These are phyloP conservation scores for Odontamblyopus lacepedii DNA, from an alignment of 2,797 vertebrate genomes.

Conservation along the genomic window DNA sequence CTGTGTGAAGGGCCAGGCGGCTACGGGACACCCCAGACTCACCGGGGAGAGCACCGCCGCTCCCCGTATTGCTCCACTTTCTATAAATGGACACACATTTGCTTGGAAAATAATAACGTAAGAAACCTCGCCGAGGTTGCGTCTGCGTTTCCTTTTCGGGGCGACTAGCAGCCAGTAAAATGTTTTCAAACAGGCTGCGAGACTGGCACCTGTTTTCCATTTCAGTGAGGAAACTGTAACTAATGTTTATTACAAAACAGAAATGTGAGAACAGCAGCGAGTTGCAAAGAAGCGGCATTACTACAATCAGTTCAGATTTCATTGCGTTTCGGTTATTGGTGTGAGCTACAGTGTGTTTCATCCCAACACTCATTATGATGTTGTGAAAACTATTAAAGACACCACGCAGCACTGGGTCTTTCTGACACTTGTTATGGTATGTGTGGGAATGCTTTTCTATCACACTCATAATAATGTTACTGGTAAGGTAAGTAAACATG, in stretches of 20 bases:
- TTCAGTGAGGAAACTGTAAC: slow-evolving; percentile 5
- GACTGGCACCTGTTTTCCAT: slow-evolving; percentile 4
- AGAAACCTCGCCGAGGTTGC: background rate
- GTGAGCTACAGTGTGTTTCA: background rate
- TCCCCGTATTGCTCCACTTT: slow-evolving; percentile 25
- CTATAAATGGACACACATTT: slow-evolving; percentile 7
- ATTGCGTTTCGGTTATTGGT: background rate
- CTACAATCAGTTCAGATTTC: slow-evolving; percentile 1
- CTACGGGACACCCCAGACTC: slow-evolving; percentile 55
- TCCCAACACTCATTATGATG: background rate
- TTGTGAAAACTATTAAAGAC: background rate
- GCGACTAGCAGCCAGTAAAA: background rate
- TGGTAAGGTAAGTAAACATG: background rate
- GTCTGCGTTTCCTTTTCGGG: background rate
- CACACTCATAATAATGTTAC: background rate
- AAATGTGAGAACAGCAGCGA: slow-evolving; percentile 6
- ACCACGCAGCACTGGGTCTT: background rate
- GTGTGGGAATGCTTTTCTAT: background rate
- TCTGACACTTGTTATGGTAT: background rate
- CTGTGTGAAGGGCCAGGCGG: slow-evolving; percentile 56
- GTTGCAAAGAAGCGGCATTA: background rate
- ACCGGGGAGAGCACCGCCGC: slow-evolving; percentile 44
- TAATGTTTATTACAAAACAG: slow-evolving; percentile 15
- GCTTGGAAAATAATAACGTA: background rate
- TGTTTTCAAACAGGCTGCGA: background rate